Evolutionary conservation across 1,140 invertebrate species (phyloP).

Genomic region (Drosophila punjabiensis): DNA sequence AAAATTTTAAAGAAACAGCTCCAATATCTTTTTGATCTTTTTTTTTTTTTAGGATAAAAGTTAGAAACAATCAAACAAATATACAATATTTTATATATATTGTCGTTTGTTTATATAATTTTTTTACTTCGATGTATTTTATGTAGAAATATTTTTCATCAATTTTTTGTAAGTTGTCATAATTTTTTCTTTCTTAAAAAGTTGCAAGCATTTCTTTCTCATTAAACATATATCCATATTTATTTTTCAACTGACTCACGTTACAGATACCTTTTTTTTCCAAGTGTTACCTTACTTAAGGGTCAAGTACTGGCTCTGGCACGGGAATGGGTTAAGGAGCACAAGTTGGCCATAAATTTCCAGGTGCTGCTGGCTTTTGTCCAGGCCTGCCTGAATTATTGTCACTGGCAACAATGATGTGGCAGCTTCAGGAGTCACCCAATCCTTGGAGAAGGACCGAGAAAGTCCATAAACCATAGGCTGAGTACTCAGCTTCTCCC

Average conservation of each 20-base stretch:
- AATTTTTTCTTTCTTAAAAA: no score
- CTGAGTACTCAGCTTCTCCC: slow-evolving; percentile 16
- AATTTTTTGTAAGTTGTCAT: no score
- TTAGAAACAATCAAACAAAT: no score
- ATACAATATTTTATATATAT: no score
- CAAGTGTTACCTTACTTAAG: slow-evolving; percentile 24
- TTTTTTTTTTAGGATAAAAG: no score
- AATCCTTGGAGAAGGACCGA: slow-evolving; percentile 1
- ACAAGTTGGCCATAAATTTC: slow-evolving; percentile 45
- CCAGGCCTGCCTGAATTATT: slow-evolving; percentile 44
- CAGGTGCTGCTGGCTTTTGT: slow-evolving; percentile 49
- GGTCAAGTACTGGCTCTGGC: slow-evolving; percentile 23
- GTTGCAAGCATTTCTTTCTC: no score
- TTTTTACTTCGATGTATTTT: no score
- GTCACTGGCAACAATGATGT: slow-evolving; percentile 56
- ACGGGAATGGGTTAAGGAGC: slow-evolving; percentile 22
- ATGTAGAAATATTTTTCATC: no score
- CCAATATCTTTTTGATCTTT: no score
- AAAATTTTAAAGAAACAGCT: no score
- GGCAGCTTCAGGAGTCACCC: slow-evolving; percentile 32
- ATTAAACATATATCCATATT: background rate
- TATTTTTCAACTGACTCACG: background rate
- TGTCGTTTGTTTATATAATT: no score
- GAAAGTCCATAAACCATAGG: slow-evolving; percentile 49
- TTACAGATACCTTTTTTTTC: background rate